Evolutionary conservation across 2,113 vertebrate species (phyloP).

Genomic region (Rhinoptilus africanus): DNA sequence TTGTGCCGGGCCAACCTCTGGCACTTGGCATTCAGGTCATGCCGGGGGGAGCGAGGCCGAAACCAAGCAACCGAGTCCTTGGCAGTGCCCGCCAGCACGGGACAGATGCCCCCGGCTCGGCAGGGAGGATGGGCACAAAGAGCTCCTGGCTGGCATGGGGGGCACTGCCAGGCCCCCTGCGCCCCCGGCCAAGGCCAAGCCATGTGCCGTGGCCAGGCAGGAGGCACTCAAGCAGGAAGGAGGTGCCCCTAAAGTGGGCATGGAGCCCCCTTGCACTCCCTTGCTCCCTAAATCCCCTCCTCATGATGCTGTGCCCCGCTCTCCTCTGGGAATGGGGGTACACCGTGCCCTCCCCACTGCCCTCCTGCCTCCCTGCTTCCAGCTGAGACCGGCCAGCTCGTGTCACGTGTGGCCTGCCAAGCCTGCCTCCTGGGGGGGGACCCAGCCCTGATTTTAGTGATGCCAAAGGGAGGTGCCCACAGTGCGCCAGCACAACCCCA

Average conservation of each 20-base stretch:
- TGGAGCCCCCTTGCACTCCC: background rate
- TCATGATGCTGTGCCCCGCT: background rate
- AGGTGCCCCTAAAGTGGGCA: background rate
- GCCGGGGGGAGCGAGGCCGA: background rate
- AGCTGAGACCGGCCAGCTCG: background rate
- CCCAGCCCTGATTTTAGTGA: background rate
- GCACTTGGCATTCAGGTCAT: constrained; percentile 54
- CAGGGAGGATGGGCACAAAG: constrained; percentile 17
- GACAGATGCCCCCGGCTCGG: constrained; percentile 16
- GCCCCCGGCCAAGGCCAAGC: background rate
- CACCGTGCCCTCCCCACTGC: background rate
- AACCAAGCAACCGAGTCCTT: constrained; percentile 62
- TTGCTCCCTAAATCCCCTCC: background rate
- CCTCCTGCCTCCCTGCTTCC: background rate
- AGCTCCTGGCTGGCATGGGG: background rate
- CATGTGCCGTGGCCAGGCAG: background rate
- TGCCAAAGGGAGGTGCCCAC: background rate
- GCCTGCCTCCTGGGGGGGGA: background rate
- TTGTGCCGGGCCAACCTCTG: constrained; percentile 43
- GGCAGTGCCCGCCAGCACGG: constrained; percentile 18
- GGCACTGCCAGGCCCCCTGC: background rate
- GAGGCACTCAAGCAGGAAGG: background rate
- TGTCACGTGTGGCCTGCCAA: background rate
- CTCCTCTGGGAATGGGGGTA: background rate
- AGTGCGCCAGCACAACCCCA: background rate